Percentiles rank a stretch among this genome's conserved stretches.
These are phyloP conservation scores for Lasioglossum baleicum DNA, from an alignment of 1,140 invertebrate genomes.

Conservation along the genomic window DNA sequence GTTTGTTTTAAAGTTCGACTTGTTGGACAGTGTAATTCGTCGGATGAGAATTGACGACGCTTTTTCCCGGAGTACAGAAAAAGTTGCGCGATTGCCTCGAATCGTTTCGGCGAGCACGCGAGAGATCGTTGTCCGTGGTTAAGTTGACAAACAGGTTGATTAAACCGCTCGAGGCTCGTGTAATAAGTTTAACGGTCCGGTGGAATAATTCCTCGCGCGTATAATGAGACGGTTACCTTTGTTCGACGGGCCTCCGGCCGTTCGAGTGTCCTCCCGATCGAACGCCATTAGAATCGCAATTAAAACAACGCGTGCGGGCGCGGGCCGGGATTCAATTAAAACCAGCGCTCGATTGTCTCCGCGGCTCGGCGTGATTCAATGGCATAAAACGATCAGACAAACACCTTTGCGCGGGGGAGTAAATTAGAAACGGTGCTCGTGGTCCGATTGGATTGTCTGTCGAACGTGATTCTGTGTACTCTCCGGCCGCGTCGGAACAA, in stretches of 20 bases:
- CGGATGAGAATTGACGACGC: too few relatives aligned
- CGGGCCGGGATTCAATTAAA: conserved; percentile 13
- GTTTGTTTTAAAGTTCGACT: too few relatives aligned
- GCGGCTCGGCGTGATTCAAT: neutral
- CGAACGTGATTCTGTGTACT: neutral
- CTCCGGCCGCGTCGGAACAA: neutral
- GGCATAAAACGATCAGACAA: conserved; percentile 8
- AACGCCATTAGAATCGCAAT: conserved; percentile 10
- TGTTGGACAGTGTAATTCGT: too few relatives aligned
- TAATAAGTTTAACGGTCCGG: neutral
- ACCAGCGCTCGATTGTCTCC: conserved; percentile 12
- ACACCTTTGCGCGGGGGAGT: neutral
- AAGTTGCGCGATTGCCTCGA: too few relatives aligned
- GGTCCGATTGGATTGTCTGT: neutral
- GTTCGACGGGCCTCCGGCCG: neutral
- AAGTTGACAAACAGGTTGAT: neutral
- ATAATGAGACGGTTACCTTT: neutral
- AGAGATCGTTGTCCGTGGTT: neutral
- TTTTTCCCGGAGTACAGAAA: too few relatives aligned
- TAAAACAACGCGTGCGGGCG: neutral
- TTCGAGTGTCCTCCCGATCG: neutral
- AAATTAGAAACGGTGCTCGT: conserved; percentile 15
- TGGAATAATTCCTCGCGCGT: neutral
- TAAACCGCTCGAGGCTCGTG: neutral
- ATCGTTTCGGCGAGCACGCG: too few relatives aligned